Percentiles rank a stretch among this genome's conserved stretches.
phyloP scores from a whole-genome alignment of 2,888 invertebrate species.

The Eugnorisma glareosa region DNA sequence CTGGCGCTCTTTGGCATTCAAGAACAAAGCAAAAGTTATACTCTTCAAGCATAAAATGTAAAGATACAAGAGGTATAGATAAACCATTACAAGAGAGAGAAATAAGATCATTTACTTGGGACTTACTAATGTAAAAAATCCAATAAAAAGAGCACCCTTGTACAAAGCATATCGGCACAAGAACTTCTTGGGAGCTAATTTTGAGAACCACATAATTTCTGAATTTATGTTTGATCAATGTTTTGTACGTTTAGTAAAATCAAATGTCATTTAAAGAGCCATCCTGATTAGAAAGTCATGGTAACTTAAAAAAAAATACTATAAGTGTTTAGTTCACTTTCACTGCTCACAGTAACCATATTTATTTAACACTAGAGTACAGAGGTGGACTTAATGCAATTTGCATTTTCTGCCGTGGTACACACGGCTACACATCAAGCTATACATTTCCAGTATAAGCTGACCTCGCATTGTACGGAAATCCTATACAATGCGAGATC shows the following conservation, averaged over 20 bases:
- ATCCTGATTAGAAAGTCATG: constrained; percentile 38
- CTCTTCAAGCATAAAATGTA: background rate
- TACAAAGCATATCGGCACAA: constrained; percentile 37
- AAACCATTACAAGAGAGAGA: background rate
- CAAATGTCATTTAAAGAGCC: constrained; percentile 14
- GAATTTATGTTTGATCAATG: background rate
- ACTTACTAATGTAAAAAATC: constrained; percentile 57
- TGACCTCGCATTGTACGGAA: no score
- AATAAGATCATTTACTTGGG: background rate
- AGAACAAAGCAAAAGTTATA: background rate
- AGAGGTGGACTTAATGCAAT: background rate
- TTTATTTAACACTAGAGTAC: no score
- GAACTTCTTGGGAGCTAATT: constrained; percentile 48
- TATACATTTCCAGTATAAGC: no score
- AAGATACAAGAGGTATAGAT: background rate
- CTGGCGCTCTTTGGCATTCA: background rate
- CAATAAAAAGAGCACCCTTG: constrained; percentile 36
- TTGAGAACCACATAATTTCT: constrained; percentile 38
- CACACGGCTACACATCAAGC: no score
- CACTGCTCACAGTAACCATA: no score
- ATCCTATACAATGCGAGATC: no score
- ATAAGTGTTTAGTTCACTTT: background rate
- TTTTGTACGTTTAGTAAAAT: background rate
- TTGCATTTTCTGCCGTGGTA: background rate
- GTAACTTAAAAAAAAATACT: background rate